Base-by-base conservation (phyloP, 2,888 invertebrate species). In the Hemicrepidius hirtus region DNA sequence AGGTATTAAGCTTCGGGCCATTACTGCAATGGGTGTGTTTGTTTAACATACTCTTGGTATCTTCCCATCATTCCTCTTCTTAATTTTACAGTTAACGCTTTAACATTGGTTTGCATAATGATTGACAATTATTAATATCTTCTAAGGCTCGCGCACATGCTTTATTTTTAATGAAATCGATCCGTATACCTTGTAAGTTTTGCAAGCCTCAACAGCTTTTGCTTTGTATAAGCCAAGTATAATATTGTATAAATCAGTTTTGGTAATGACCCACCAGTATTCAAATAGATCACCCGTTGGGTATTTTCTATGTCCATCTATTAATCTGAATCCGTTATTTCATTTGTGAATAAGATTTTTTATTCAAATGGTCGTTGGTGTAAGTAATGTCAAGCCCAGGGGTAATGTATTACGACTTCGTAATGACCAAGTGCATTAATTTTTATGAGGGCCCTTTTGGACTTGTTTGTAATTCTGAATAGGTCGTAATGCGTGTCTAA, bases 11-110 rank as follows among this genome's bases (percentile, higher is more conserved):
- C 69, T 53, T 13, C 20, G 10, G 28, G 69, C 55, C 37, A 64
- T 64, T 65, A 65, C 63, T 65, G 64, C 64, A 50, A 50, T 65
- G 65, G 70, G 70, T 65, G 70, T 70, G 70, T 70, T 65, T 65
- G 70, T 70, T 63, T 55, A 65, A 57, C 64, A 65, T 62, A 64
- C 70, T 70, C 70, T 65, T 65, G 59, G 40, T 65, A 70, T 70
- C 70, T 70, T 64, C 70, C 55, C 57, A 64, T 57, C 64, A 65
- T 64, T 59, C 57, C 69, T 69, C 69, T 53, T 70, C 64, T 63
- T 63, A 63, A 59, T 64, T 70, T 70, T 70, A 70, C 70, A 70
- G 70, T 70, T 70, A 70, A 24, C 37, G 40, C 21, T 64, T 57
- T 32, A 63, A 53, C 63, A 32, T 55, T 16, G 64, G 32, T 46